Percentiles rank a stretch among this genome's conserved stretches.
These are phyloP conservation scores for Cryptoprocta ferox DNA, from an alignment of 2,797 vertebrate species.

Conservation along the genomic window DNA sequence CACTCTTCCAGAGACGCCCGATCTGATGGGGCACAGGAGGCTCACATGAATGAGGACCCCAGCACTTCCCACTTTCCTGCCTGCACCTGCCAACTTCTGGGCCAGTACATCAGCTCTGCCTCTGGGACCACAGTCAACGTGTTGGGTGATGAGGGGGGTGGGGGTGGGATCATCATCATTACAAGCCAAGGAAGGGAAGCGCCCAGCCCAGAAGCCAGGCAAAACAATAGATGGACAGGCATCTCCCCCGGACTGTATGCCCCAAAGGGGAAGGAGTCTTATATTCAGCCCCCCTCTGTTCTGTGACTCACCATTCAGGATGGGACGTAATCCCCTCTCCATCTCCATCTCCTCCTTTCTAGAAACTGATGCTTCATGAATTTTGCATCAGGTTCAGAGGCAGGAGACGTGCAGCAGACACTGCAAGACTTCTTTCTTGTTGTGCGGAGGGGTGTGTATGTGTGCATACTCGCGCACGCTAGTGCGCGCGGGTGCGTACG, in stretches of 20 bases:
- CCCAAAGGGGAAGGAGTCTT: background rate
- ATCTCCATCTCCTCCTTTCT: background rate
- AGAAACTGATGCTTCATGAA: background rate
- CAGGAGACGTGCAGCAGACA: background rate
- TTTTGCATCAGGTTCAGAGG: conserved; percentile 54
- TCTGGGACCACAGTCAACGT: background rate
- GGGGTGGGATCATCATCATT: background rate
- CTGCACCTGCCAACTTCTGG: background rate
- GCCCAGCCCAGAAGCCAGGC: background rate
- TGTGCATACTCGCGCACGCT: background rate
- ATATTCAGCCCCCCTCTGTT: background rate
- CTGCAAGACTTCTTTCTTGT: background rate
- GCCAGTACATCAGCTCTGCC: background rate
- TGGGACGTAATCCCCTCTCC: background rate
- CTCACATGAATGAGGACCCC: background rate
- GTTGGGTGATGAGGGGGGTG: too few relatives aligned
- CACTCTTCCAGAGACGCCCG: background rate
- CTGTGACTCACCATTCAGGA: background rate
- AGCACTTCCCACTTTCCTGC: background rate
- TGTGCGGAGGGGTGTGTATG: background rate
- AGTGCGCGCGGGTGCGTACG: background rate
- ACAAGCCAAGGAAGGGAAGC: background rate
- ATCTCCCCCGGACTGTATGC: background rate
- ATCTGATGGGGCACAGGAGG: background rate
- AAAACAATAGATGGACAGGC: background rate